Evolutionary conservation across 2,113 vertebrate genomes (phyloP), one percentile per base, ranked within the genome.

Genomic region (Mola mola): DNA sequence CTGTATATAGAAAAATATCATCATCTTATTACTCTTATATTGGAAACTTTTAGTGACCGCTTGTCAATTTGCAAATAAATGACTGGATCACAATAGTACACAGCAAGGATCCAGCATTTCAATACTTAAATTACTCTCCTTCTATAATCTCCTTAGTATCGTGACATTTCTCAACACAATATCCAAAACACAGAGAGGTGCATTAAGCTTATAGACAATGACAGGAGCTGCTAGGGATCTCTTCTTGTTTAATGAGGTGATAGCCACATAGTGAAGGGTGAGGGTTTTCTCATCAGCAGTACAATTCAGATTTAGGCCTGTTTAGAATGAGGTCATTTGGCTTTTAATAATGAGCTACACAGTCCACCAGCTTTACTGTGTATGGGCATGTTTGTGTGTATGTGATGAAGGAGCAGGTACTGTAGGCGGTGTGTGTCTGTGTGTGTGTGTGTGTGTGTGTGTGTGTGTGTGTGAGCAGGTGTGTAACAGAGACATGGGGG

Each of bases 271-370:
- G 65, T 55, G 65, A 74, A 72, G 69, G 69, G 75, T 74, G 75
- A 86, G 64, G 66, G 65, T 84, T 77, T 75, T 76, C 66, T 72
- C 78, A 75, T 81, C 69, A 81, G 63, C 69, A 66, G 34, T 49
- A 63, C 72, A 66, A 79, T 72, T 72, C 69, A 66, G 59, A 78
- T 79, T 40, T 47, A 47, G 59, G 52, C 56, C 29, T 74, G 58
- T 84, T 83, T 65, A 64, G 82, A 82, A 75, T 58, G 77, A 81
- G 79, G 82, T 81, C 63, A 73, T 40, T 52, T 40, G 43, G 47
- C 59, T 66, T 76, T 79, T 71, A 70, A 72, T 80, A 78, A 76
- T 41, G 60, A 16, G 48, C 46, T 56, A 65, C 76, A 80, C 62
- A 79, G 61, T 80, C 67, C 62, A 28, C 57, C 76, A 68, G 46